A percentile compares a stretch with the other conserved stretches of the same genome.
Conservation (phyloP, 1,140 invertebrate genomes). For the Procambarus clarkii region DNA sequence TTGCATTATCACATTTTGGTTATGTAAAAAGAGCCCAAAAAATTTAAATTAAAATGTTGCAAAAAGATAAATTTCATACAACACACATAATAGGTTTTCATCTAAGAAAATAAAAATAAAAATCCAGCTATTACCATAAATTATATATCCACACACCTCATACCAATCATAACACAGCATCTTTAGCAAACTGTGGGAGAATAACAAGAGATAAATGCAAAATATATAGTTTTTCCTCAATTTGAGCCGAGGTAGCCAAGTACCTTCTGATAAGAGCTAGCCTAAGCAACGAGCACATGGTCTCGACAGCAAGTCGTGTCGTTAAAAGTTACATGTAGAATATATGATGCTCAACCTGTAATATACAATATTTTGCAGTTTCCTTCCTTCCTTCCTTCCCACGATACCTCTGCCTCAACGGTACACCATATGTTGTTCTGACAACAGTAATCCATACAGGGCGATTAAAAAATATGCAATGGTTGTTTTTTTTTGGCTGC, state of each 20-base stretch:
- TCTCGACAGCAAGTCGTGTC: conserved; percentile 17
- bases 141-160: conserved; percentile 17
- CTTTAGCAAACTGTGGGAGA: conserved; percentile 22
- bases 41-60: conserved; percentile 1
- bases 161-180: conserved; percentile 16
- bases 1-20: conserved; percentile 52
- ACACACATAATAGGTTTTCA: conserved; percentile 6
- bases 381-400: conserved; percentile 5
- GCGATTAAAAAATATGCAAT: neutral
- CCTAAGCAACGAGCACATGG: conserved; percentile 29
- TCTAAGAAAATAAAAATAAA: neutral
- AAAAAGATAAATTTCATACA: conserved; percentile 11
- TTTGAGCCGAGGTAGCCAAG: conserved; percentile 29
- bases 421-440: neutral
- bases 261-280: conserved; percentile 23
- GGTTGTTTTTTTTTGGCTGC: neutral
- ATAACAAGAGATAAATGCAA: conserved; percentile 51
- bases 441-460: conserved; percentile 15
- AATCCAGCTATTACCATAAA: neutral
- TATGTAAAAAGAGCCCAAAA: conserved; percentile 26
- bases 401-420: conserved; percentile 3
- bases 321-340: neutral
- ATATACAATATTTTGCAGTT: neutral
- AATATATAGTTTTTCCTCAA: conserved; percentile 37
- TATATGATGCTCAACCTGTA: conserved; percentile 11